Base-by-base conservation (phyloP, 2,113 vertebrate genomes). In the Chaetodon auriga region DNA sequence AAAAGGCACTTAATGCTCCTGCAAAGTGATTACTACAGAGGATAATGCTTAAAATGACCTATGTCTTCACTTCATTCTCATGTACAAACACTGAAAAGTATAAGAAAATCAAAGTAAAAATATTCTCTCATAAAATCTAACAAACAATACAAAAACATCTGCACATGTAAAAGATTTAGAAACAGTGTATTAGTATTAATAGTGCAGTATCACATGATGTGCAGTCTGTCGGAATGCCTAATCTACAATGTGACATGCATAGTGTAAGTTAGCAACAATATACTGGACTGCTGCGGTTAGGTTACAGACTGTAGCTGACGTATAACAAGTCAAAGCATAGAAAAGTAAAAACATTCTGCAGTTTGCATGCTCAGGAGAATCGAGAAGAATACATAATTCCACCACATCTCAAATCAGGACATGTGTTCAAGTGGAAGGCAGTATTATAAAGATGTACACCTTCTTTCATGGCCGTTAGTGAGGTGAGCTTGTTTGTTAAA, bases 1-100 rank as follows among this genome's bases (percentile, higher is more conserved):
- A 86, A 94, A 93, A 94, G 94, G 94, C 92, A 95, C 93, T 94
- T 94, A 71, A 91, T 87, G 68, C 79, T 91, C 80, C 68, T 80
- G 69, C 81, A 85, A 80, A 87, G 85, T 88, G 76, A 86, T 60
- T 60, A 77, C 55, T 79, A 68, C 38, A 81, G 46, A 75, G 63
- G 60, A 62, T 3, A 43, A 82, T 21, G 25, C 49, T 65, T 82
- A 38, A 78, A 71, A 65, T 80, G 14, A 75, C 83, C 53, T 64
- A 73, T 62, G 84, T 83, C 73, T 84, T 89, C 75, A 65, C 72
- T 90, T 90, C 78, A 69, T 80, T 85, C 35, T 58, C 54, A 13
- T 54, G 82, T 84, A 89, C 55, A 72, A 90, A 90, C 66, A 85
- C 35, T 73, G 38, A 78, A 64, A 51, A 83, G 21, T 69, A 84